Evolutionary conservation across 2,113 vertebrate genomes (phyloP).

Genomic region (Egretta garzetta): DNA sequence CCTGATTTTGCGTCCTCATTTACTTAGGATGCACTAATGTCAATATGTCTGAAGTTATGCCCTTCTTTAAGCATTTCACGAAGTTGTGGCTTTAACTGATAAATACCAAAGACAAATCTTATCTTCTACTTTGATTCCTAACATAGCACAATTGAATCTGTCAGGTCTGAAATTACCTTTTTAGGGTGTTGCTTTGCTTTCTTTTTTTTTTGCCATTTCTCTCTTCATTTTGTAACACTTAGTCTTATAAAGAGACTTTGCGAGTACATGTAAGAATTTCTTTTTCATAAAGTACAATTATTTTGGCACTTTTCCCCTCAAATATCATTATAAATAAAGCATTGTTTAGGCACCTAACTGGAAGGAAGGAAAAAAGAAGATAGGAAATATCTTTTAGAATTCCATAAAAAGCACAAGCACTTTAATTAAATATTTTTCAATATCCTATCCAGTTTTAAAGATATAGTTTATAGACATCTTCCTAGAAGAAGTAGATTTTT

Average conservation of each 20-base stretch:
- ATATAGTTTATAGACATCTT: neutral
- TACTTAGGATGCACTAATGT: neutral
- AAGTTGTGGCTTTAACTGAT: neutral
- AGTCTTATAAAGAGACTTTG: neutral
- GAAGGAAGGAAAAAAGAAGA: neutral
- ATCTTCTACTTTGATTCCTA: neutral
- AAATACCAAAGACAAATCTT: neutral
- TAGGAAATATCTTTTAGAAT: neutral
- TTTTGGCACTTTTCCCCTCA: neutral
- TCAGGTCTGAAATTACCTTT: neutral
- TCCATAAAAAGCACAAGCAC: neutral
- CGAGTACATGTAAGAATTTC: neutral
- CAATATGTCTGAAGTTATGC: neutral
- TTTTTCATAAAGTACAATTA: neutral
- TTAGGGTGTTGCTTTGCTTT: neutral
- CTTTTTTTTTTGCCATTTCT: neutral
- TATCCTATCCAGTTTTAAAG: neutral
- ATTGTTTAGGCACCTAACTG: neutral
- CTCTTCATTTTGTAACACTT: neutral
- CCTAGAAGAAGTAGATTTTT: neutral
- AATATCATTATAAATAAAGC: neutral
- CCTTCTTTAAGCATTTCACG: neutral
- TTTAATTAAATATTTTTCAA: neutral
- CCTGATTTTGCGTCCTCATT: neutral
- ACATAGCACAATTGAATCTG: neutral